Evolutionary conservation across 2,113 vertebrate species (phyloP).

Genomic region (Azemiops feae): DNA sequence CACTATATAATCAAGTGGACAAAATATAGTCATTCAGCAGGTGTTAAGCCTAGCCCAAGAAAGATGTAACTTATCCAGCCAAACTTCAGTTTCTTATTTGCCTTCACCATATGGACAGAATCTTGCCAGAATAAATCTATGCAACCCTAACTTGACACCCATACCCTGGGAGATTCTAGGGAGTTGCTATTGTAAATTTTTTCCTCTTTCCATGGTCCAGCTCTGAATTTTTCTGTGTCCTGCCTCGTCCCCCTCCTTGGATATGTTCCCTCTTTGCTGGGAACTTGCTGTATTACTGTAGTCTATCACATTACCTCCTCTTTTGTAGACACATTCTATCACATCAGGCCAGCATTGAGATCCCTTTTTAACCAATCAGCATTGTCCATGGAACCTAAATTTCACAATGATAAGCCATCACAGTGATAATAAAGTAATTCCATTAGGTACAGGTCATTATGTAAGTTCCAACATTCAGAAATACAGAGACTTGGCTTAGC

Average conservation of each 20-base stretch:
- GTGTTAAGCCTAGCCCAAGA: not conserved
- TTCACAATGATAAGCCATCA: slow-evolving; percentile 8
- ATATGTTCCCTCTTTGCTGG: not conserved
- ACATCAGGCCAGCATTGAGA: not conserved
- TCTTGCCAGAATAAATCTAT: not conserved
- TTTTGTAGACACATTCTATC: not conserved
- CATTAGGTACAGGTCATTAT: slow-evolving; percentile 8
- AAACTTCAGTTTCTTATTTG: not conserved
- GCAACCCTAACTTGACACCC: not conserved
- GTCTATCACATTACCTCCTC: not conserved
- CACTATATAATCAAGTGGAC: not conserved
- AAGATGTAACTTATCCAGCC: not conserved
- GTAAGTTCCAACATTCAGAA: not conserved
- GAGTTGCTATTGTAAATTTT: not conserved
- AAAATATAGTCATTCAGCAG: not conserved
- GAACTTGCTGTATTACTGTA: not conserved
- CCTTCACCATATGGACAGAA: not conserved
- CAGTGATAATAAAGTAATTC: not conserved
- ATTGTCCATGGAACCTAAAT: not conserved
- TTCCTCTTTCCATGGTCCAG: not conserved
- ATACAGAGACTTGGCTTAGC: not conserved
- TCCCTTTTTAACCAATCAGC: not conserved
- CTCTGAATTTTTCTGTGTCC: not conserved
- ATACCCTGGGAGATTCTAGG: not conserved
- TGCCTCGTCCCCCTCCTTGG: not conserved